Percentiles rank a stretch among this genome's conserved stretches.
Evolutionary conservation across 2,797 vertebrate genomes (phyloP).

Genomic region (Ceryle rudis): DNA sequence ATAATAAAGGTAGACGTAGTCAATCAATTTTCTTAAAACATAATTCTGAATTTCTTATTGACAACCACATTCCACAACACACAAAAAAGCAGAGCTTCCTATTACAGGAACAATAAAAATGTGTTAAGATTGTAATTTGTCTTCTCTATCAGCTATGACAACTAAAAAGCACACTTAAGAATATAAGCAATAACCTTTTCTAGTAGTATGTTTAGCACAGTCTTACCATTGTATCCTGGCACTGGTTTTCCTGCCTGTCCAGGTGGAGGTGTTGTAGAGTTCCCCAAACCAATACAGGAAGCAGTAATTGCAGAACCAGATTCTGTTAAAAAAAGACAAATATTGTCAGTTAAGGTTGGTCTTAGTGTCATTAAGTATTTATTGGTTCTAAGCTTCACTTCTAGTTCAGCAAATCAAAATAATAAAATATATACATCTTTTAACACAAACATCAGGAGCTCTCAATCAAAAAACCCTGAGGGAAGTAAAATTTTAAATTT

Average conservation of each 20-base stretch:
- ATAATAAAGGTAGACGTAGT: not conserved
- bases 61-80: not conserved
- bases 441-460: not conserved
- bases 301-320: conserved; percentile 94
- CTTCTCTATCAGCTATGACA: not conserved
- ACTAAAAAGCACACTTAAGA: not conserved
- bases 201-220: not conserved
- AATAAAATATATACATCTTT: not conserved
- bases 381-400: not conserved
- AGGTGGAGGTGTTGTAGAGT: conserved; percentile 87
- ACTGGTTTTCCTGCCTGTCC: conserved; percentile 94
- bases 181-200: not conserved
- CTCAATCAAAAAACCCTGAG: not conserved
- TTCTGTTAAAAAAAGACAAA: conserved; percentile 80
- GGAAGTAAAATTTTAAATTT: not conserved
- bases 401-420: not conserved
- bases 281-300: conserved; percentile 90
- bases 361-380: not conserved
- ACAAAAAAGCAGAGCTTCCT: not conserved
- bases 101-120: not conserved
- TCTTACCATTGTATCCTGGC: conserved; percentile 93
- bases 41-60: not conserved
- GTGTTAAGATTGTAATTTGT: not conserved
- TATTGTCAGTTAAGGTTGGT: not conserved
- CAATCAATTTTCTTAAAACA: not conserved